Conservation (phyloP, 1,140 invertebrate genomes). For the Chrysomallon squamiferum region DNA sequence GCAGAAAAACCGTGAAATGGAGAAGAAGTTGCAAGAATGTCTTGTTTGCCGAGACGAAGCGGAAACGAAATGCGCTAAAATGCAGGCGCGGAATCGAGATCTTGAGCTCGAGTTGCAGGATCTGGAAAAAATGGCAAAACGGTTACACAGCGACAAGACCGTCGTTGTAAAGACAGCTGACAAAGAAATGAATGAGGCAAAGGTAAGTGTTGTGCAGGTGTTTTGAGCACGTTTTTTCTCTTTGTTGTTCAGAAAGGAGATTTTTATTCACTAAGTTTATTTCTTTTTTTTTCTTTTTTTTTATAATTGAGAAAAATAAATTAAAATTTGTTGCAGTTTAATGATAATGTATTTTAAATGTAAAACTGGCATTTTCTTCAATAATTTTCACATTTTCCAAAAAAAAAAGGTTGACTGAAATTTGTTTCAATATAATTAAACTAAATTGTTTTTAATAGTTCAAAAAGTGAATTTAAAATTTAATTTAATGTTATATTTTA, state of each 20-base stretch:
- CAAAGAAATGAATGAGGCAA: slow-evolving; percentile 56
- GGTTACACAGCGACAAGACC: slow-evolving; percentile 55
- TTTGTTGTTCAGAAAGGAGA: not conserved
- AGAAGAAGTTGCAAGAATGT: slow-evolving; percentile 50
- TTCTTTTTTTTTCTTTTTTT: too few species aligned
- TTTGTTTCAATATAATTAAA: too few species aligned
- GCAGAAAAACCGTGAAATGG: slow-evolving; percentile 59
- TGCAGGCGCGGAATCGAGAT: slow-evolving; percentile 31
- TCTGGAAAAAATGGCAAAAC: slow-evolving; percentile 51
- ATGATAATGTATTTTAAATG: too few species aligned
- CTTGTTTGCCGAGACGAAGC: slow-evolving; percentile 24
- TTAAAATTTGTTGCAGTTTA: too few species aligned
- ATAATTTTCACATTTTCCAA: too few species aligned
- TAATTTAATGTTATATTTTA: too few species aligned
- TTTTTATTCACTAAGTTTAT: too few species aligned
- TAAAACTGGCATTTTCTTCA: too few species aligned
- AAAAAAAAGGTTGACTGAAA: too few species aligned
- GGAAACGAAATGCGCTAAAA: slow-evolving; percentile 28
- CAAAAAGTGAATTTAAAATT: too few species aligned
- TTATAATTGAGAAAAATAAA: too few species aligned
- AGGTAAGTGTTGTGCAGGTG: slow-evolving; percentile 33
- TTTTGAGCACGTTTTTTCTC: slow-evolving; percentile 4
- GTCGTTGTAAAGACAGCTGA: slow-evolving; percentile 53
- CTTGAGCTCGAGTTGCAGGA: slow-evolving; percentile 53
- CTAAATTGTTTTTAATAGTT: too few species aligned